Base-by-base conservation (phyloP, 2,113 vertebrate genomes). In the Peromyscus leucopus region DNA sequence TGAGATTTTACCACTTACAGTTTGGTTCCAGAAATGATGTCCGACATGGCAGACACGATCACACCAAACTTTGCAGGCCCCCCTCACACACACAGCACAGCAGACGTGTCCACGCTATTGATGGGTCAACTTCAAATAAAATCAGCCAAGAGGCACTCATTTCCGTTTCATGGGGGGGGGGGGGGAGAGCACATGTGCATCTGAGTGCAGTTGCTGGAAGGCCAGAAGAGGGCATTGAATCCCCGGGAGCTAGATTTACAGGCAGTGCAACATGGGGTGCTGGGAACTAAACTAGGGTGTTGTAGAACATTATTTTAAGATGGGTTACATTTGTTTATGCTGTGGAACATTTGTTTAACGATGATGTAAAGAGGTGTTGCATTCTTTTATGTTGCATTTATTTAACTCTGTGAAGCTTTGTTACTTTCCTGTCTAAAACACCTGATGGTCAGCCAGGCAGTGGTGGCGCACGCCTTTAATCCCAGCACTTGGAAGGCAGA, bases 11-110 rank as follows among this genome's bases (percentile, higher is more conserved):
- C 57, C 51, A 39, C 51, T 28, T 74, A 21, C 19, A 74, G n/a
- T 88, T 48, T 92, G 79, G 33, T 46, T 97, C 71, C 84, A 74
- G 78, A 95, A 85, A 95, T 87, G 69, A 15, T 69, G 28, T 92
- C 36, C 28, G 24, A 46, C 46, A 80, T 33, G 8, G 63, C 69
- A 92, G 78, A 80, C 9, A 67, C 1, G 28, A 26, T 76, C 65
- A 76, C 74, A 65, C 42, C 17, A 69, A 89, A 74, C 22, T 15
- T 67, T 83, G 86, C 72, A 94, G 33, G 39, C 36, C 33, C 31
- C 33, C 7, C n/a, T 82, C 80, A 22, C 7, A 94, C 12, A 90
- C 6, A 39, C 67, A 42, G 36, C n/a, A 76, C 0, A 82, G 46
- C 21, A 89, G 71, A 89, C 51, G 22, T 5, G 24, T 21, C 92